phyloP scores from a whole-genome alignment of 1,140 invertebrate genomes.

The Cherax quadricarinatus region DNA sequence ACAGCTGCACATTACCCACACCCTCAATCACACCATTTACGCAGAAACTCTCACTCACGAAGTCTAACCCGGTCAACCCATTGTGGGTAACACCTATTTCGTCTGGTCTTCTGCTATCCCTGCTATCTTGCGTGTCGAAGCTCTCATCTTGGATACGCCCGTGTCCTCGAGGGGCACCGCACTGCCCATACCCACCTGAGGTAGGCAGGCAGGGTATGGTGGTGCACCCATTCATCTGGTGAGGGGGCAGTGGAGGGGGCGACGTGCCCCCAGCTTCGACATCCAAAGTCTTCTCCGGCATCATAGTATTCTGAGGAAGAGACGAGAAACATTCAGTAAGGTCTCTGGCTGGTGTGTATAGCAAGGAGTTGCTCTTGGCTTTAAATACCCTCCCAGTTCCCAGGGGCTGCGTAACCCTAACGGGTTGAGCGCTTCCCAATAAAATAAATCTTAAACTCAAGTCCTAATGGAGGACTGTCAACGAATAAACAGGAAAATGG shows the following conservation, averaged over 20 bases:
- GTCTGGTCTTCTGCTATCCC: background rate
- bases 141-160: background rate
- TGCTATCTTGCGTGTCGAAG: background rate
- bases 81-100: background rate
- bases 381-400: too few relatives aligned
- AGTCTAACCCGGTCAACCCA: background rate
- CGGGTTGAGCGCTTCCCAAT: too few relatives aligned
- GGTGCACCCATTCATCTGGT: constrained; percentile 8
- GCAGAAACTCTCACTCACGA: background rate
- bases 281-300: background rate
- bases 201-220: background rate
- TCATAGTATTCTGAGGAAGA: background rate
- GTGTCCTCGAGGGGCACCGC: background rate
- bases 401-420: too few relatives aligned
- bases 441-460: too few relatives aligned
- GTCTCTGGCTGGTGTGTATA: too few relatives aligned
- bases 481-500: too few relatives aligned
- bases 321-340: background rate
- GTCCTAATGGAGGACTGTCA: too few relatives aligned
- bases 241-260: background rate
- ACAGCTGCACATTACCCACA: too few relatives aligned
- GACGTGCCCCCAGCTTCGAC: background rate
- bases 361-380: too few relatives aligned
- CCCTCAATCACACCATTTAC: background rate
- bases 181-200: background rate